Percentiles rank a stretch among this genome's conserved stretches.
phyloP scores from a whole-genome alignment of 2,113 vertebrate species.

The Corvus cornix region DNA sequence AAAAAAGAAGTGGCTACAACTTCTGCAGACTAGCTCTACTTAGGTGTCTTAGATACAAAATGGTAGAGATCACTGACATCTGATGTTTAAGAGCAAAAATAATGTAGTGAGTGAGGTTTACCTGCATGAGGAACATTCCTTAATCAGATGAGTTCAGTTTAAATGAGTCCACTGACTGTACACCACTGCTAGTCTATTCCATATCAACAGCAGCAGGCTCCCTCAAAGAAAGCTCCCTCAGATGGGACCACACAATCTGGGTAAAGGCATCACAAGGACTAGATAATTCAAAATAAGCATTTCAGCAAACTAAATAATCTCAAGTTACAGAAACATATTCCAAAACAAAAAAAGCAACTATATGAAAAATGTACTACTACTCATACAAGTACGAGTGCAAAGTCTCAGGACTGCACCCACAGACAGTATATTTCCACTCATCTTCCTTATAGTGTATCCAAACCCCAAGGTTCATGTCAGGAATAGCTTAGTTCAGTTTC shows the following conservation, averaged over 20 bases:
- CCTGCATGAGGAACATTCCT: background rate
- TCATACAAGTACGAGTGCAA: background rate
- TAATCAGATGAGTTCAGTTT: background rate
- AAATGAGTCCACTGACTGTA: background rate
- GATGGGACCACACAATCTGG: background rate
- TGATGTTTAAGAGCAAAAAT: background rate
- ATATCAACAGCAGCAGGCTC: background rate
- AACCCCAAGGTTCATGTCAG: background rate
- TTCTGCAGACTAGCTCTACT: background rate
- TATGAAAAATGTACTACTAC: background rate
- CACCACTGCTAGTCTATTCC: background rate
- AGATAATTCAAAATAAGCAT: background rate
- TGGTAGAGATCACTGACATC: background rate
- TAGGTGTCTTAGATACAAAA: background rate
- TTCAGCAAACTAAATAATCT: conserved; percentile 3
- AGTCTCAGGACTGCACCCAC: background rate
- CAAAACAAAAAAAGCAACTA: background rate
- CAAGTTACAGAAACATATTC: background rate
- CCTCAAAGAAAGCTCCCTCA: background rate
- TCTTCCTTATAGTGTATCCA: background rate
- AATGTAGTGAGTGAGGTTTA: background rate
- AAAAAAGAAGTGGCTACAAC: background rate
- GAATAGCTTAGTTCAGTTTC: background rate
- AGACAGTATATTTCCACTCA: background rate
- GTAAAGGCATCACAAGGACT: conserved; percentile 5